phyloP scores from a whole-genome alignment of 2,888 invertebrate genomes.

The Thumatha senex region DNA sequence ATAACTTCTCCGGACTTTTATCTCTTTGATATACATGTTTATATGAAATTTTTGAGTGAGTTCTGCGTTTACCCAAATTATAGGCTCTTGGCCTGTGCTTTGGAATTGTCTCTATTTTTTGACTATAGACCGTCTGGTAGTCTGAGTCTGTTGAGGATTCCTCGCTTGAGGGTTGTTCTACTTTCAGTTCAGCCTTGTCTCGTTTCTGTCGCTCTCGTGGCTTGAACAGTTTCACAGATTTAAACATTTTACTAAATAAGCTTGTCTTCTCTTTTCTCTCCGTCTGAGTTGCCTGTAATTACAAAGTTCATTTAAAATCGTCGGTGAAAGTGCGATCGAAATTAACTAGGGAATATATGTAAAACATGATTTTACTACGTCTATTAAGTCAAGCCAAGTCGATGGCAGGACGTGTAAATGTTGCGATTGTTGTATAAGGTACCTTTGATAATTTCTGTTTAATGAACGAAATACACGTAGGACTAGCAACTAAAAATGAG shows the following conservation, averaged over 20 bases:
- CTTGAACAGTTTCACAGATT: slow-evolving; percentile 48
- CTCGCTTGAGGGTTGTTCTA: slow-evolving; percentile 25
- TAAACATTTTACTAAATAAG: slow-evolving; percentile 59
- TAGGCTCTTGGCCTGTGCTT: slow-evolving; percentile 15
- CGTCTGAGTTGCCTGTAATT: slow-evolving; percentile 10
- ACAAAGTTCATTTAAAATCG: neutral
- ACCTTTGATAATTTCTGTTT: too few species aligned
- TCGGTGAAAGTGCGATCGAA: too few species aligned
- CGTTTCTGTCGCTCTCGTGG: slow-evolving; percentile 28
- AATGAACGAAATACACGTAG: too few species aligned
- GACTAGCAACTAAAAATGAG: too few species aligned
- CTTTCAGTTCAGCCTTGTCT: slow-evolving; percentile 15
- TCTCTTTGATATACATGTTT: slow-evolving; percentile 28
- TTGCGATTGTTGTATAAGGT: too few species aligned
- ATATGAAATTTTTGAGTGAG: slow-evolving; percentile 45
- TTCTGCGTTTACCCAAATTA: slow-evolving; percentile 25
- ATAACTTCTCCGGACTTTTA: slow-evolving; percentile 31
- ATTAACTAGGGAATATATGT: too few species aligned
- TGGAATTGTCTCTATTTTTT: slow-evolving; percentile 30
- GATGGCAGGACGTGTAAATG: too few species aligned
- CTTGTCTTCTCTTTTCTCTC: slow-evolving; percentile 36
- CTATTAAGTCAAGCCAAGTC: too few species aligned
- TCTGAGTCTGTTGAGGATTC: slow-evolving; percentile 48
- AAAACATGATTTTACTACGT: too few species aligned
- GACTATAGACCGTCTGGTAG: slow-evolving; percentile 60